Evolutionary conservation across 2,113 vertebrate species (phyloP).

Genomic region (Passer montanus): DNA sequence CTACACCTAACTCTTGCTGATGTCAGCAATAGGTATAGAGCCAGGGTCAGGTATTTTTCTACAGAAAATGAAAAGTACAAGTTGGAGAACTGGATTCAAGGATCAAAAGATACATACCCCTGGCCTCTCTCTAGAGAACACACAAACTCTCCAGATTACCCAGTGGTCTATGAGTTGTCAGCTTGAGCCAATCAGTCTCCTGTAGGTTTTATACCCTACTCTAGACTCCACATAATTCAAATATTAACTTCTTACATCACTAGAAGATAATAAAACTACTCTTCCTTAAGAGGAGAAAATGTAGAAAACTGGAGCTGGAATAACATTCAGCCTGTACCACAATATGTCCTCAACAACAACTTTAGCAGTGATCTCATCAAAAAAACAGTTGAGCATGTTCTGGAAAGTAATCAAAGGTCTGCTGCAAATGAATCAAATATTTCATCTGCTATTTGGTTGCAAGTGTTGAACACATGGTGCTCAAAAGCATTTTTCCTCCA

Average conservation of each 20-base stretch:
- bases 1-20: background rate
- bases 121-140: background rate
- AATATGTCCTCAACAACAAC: background rate
- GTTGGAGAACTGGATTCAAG: background rate
- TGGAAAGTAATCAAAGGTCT: constrained; percentile 58
- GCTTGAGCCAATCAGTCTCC: background rate
- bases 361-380: constrained; percentile 39
- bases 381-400: constrained; percentile 27
- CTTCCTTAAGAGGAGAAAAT: constrained; percentile 16
- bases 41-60: background rate
- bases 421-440: constrained; percentile 58
- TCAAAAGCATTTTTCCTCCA: constrained; percentile 50
- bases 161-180: background rate
- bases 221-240: background rate
- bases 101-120: background rate
- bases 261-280: background rate
- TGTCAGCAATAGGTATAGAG: background rate
- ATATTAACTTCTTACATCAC: background rate
- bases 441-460: constrained; percentile 49
- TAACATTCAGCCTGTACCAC: background rate
- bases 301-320: background rate
- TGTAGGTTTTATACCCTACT: background rate
- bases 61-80: background rate
- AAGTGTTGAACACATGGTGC: constrained; percentile 57
- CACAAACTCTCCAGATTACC: background rate